A percentile compares a stretch with the other conserved stretches of the same genome.
Conservation (phyloP, 2,113 vertebrate species). For the Gallinago jamesoni region DNA sequence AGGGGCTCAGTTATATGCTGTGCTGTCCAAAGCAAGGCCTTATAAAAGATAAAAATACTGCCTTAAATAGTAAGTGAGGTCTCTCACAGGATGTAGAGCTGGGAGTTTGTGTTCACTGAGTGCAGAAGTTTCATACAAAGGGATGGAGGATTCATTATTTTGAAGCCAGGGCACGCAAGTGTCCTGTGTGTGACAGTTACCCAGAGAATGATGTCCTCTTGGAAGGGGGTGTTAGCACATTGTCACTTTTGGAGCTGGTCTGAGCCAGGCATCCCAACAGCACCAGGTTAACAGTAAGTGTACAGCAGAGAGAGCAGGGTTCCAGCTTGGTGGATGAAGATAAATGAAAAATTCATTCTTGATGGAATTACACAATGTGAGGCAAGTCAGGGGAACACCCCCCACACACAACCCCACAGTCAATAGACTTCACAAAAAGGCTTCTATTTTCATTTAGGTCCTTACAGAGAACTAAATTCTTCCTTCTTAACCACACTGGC, state of each 20-base stretch:
- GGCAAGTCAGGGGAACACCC: rapidly evolving
- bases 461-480: neutral
- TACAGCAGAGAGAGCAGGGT: neutral
- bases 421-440: neutral
- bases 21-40: neutral
- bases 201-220: neutral
- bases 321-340: neutral
- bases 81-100: neutral
- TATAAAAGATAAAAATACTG: neutral
- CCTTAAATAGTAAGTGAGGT: neutral
- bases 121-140: neutral
- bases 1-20: neutral
- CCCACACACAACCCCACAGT: neutral
- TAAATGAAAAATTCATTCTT: neutral
- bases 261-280: neutral
- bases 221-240: neutral
- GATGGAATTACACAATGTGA: neutral
- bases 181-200: neutral
- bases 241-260: neutral
- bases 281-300: rapidly evolving
- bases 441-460: neutral
- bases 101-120: neutral
- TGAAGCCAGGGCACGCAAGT: neutral
- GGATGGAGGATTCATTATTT: neutral
- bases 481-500: neutral